Evolutionary conservation across 1,140 invertebrate species (phyloP).

Genomic region (Nylanderia fulva): DNA sequence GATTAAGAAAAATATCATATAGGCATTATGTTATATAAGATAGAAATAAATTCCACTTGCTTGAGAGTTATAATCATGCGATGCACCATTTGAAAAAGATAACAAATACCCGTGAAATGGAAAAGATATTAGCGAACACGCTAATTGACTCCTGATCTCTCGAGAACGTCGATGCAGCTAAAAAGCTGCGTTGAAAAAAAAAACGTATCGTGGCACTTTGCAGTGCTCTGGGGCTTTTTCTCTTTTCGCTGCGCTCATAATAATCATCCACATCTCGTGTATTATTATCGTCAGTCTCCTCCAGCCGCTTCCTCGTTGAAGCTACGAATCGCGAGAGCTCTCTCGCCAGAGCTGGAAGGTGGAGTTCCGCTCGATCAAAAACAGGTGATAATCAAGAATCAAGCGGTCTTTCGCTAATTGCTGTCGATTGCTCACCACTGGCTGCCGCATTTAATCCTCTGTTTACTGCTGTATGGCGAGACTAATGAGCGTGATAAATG

Average conservation of each 20-base stretch:
- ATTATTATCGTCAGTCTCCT: not conserved
- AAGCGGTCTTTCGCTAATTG: not conserved
- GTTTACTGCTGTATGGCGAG: not conserved
- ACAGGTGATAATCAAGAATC: conserved; percentile 14
- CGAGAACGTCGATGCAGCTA: not conserved
- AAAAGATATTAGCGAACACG: not conserved
- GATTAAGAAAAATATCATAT: conserved; percentile 23
- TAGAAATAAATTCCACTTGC: not conserved
- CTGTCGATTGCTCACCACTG: not conserved
- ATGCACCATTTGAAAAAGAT: conserved; percentile 7
- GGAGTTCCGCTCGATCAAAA: not conserved
- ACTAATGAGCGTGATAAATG: not conserved
- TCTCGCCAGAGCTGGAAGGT: not conserved
- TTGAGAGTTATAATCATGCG: conserved; percentile 6
- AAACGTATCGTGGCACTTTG: not conserved
- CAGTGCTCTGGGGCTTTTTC: not conserved
- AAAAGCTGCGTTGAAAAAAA: conserved; percentile 3
- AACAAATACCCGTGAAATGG: conserved; percentile 30
- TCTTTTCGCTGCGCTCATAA: conserved; percentile 15
- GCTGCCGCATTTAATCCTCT: not conserved
- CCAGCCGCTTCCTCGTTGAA: not conserved
- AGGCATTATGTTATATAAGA: not conserved
- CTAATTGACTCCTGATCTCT: conserved; percentile 29
- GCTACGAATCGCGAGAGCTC: not conserved
- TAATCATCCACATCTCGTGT: not conserved